phyloP scores from a whole-genome alignment of 2,113 vertebrate genomes.

The Desmodus rotundus region DNA sequence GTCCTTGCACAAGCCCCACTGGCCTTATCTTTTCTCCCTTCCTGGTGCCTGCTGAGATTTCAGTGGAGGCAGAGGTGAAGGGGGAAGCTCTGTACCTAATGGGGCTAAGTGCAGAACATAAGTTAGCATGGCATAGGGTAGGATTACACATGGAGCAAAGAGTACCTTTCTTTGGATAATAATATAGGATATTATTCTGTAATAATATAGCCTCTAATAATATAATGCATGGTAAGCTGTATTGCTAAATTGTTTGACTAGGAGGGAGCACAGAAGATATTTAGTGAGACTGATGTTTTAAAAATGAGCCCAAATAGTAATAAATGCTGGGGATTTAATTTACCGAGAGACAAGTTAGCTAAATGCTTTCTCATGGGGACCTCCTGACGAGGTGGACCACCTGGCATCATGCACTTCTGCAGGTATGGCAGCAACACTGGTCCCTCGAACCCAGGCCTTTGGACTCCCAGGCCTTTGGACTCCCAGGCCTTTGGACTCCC shows the following conservation, averaged over 20 bases:
- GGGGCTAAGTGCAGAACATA: not conserved
- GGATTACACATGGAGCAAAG: not conserved
- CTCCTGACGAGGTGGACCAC: not conserved
- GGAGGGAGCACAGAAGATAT: not conserved
- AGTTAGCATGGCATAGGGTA: not conserved
- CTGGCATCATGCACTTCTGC: not conserved
- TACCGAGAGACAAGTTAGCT: not conserved
- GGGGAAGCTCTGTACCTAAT: not conserved
- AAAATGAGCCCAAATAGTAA: not conserved
- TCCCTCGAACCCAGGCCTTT: not conserved
- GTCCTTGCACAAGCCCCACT: not conserved
- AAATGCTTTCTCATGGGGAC: not conserved
- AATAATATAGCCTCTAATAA: not conserved
- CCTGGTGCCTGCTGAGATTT: not conserved
- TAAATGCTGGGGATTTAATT: not conserved
- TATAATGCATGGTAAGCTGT: not conserved
- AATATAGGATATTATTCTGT: not conserved
- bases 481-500: not conserved
- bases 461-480: no score
- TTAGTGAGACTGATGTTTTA: not conserved
- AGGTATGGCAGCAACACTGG: not conserved
- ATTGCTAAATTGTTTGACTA: not conserved
- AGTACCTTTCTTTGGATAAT: not conserved
- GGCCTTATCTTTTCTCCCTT: not conserved
- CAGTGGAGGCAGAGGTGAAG: not conserved